phyloP scores from a whole-genome alignment of 2,888 invertebrate genomes.

The Synergus gifuensis region DNA sequence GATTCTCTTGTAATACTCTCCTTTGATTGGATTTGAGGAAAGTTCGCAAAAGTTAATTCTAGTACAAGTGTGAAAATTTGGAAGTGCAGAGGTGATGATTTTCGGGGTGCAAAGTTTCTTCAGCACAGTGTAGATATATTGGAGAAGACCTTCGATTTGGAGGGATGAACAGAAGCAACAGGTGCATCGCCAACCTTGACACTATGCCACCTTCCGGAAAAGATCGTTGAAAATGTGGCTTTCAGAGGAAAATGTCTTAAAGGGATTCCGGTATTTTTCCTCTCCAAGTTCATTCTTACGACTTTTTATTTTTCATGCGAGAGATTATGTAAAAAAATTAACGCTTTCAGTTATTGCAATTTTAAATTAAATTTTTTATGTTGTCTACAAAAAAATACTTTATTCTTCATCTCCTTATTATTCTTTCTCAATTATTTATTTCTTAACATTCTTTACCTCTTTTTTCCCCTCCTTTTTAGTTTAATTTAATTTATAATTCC shows the following conservation, averaged over 20 bases:
- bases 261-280: neutral
- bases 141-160: slow-evolving; percentile 73
- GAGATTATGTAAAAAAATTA: neutral
- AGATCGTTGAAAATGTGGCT: slow-evolving; percentile 69
- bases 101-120: slow-evolving; percentile 31
- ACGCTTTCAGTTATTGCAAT: neutral
- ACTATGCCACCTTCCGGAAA: slow-evolving; percentile 70
- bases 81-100: slow-evolving; percentile 31
- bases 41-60: neutral
- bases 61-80: slow-evolving; percentile 20
- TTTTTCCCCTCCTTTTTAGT: slow-evolving; percentile 20
- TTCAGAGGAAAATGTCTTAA: slow-evolving; percentile 5
- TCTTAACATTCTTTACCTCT: accelerated
- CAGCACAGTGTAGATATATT: slow-evolving; percentile 20
- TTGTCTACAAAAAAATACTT: neutral
- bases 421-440: no score
- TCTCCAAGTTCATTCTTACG: neutral
- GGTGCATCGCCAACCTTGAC: slow-evolving; percentile 71
- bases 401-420: slow-evolving; percentile 13
- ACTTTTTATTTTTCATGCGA: neutral
- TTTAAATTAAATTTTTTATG: neutral
- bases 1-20: neutral
- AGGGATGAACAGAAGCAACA: slow-evolving; percentile 75
- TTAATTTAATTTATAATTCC: no score
- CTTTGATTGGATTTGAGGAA: slow-evolving; percentile 5